Evolutionary conservation across 1,140 invertebrate genomes (phyloP).

Genomic region (Tetragonula clypearis): DNA sequence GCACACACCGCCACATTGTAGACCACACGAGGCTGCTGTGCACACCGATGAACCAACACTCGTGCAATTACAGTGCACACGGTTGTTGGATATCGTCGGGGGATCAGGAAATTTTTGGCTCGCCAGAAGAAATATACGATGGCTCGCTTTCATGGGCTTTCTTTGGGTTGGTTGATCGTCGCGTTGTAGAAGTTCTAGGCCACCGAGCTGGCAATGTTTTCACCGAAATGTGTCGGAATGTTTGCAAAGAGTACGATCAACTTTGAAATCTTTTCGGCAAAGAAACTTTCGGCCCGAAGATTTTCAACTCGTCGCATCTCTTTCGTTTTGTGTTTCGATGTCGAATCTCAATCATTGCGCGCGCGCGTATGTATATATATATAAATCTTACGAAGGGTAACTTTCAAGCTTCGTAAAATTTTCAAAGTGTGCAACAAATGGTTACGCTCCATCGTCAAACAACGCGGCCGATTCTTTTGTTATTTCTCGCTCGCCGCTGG

Average conservation of each 20-base stretch:
- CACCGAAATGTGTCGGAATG: neutral
- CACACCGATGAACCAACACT: constrained; percentile 47
- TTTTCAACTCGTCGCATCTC: neutral
- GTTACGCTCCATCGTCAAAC: neutral
- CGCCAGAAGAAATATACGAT: constrained; percentile 36
- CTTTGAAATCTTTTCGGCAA: neutral
- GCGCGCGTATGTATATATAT: no score
- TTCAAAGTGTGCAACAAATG: constrained; percentile 19
- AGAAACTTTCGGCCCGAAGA: neutral
- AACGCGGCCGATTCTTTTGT: neutral
- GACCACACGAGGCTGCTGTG: constrained; percentile 36
- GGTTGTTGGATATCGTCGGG: constrained; percentile 58
- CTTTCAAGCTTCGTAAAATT: neutral
- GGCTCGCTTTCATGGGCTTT: constrained; percentile 2
- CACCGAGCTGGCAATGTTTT: constrained; percentile 24
- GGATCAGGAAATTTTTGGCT: constrained; percentile 64
- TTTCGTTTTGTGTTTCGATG: neutral
- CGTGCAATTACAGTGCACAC: constrained; percentile 44
- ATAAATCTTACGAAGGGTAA: neutral
- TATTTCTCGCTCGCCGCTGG: neutral
- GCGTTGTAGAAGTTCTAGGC: constrained; percentile 18
- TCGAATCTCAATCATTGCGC: neutral
- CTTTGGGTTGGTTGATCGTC: constrained; percentile 7
- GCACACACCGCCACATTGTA: neutral
- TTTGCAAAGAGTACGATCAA: neutral